Conservation (phyloP, 2,888 invertebrate genomes). For the Sceliomorpha sp. region DNA sequence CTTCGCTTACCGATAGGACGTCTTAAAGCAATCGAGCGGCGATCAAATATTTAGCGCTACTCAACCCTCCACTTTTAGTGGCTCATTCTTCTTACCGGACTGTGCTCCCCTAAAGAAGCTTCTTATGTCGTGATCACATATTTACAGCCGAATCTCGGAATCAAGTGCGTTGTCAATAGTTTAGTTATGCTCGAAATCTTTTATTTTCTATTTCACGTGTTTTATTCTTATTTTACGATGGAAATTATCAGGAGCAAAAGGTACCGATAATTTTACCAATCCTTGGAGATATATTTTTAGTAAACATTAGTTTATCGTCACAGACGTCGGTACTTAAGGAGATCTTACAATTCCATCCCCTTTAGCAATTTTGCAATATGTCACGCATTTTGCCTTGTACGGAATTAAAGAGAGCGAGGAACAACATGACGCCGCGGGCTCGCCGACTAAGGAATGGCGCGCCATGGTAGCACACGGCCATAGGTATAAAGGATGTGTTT, state of each 20-base stretch:
- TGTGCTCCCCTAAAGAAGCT: constrained; percentile 61
- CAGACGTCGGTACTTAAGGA: constrained; percentile 47
- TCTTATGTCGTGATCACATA: constrained; percentile 66
- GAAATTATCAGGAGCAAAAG: too few species aligned
- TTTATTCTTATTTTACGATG: not conserved
- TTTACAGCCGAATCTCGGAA: constrained; percentile 58
- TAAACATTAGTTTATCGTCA: not conserved
- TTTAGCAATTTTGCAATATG: constrained; percentile 68
- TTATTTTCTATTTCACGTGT: constrained; percentile 11
- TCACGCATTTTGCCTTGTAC: constrained; percentile 72
- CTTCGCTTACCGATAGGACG: constrained; percentile 63
- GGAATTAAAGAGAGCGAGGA: constrained; percentile 79
- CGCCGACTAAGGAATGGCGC: constrained; percentile 64
- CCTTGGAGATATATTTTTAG: not conserved
- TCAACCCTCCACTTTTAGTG: constrained; percentile 65
- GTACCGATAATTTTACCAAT: too few species aligned
- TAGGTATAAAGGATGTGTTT: constrained; percentile 79
- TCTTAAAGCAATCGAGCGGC: constrained; percentile 77
- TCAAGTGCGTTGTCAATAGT: not conserved
- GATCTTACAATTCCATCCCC: constrained; percentile 45
- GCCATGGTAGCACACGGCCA: constrained; percentile 55
- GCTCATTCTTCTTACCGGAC: constrained; percentile 60
- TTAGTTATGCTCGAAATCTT: constrained; percentile 6
- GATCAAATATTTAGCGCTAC: constrained; percentile 78
- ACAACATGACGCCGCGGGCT: constrained; percentile 77